Conservation (phyloP, 2,888 invertebrate species). For the Ormyrus thymus region DNA sequence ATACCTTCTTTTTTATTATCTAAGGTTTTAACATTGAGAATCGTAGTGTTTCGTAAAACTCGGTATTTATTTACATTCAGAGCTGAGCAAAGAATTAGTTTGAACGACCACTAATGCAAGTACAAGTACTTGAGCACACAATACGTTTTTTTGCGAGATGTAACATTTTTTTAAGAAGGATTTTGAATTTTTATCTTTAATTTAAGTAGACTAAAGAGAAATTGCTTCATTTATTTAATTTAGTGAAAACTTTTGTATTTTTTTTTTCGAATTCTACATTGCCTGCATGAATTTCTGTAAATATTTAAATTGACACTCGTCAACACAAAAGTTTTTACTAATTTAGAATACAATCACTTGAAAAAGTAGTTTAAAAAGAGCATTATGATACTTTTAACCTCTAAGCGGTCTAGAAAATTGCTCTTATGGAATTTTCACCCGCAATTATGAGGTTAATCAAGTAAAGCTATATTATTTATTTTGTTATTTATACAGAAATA, state of each 20-base stretch:
- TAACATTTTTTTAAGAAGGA: background rate
- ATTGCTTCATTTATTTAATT: background rate
- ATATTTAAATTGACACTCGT: too few relatives aligned
- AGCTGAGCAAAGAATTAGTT: constrained; percentile 21
- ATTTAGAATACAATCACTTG: background rate
- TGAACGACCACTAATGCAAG: constrained; percentile 31
- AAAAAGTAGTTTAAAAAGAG: constrained; percentile 19
- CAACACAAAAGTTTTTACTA: constrained; percentile 15
- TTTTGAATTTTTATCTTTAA: background rate
- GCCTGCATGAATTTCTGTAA: background rate
- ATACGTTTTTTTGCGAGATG: background rate
- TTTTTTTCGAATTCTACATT: background rate
- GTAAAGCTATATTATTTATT: background rate
- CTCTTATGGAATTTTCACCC: too few relatives aligned
- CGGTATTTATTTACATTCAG: constrained; percentile 31
- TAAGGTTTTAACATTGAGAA: background rate
- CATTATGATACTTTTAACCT: background rate
- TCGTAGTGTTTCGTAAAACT: constrained; percentile 7
- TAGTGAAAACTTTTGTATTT: background rate
- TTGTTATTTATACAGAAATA: constrained; percentile 3
- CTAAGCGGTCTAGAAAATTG: too few relatives aligned
- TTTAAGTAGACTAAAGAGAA: background rate
- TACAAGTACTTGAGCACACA: constrained; percentile 17
- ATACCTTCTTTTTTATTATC: background rate
- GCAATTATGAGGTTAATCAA: background rate